Conservation (phyloP, 2,113 vertebrate species). For the Melierax canorus region DNA sequence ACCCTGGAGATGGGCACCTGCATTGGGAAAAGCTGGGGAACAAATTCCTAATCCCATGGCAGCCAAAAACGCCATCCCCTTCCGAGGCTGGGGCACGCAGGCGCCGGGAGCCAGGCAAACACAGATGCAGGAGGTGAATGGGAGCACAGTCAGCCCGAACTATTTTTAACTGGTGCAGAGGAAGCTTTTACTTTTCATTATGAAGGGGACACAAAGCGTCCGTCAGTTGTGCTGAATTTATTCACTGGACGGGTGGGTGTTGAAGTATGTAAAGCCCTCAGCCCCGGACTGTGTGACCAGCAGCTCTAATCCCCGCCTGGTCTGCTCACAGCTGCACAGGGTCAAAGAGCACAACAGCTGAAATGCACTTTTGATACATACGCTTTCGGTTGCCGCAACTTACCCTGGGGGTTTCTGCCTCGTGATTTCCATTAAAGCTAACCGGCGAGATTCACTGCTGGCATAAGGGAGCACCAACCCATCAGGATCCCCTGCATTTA, state of each 20-base stretch:
- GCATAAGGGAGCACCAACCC: not conserved
- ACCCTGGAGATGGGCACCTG: not conserved
- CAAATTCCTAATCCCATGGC: not conserved
- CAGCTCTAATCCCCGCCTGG: not conserved
- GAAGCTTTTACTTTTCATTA: slow-evolving; percentile 45
- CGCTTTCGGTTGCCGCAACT: not conserved
- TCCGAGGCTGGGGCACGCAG: not conserved
- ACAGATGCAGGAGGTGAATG: slow-evolving; percentile 33
- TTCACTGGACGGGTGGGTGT: not conserved
- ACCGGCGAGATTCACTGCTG: not conserved
- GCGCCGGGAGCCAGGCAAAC: not conserved
- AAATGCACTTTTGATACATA: not conserved
- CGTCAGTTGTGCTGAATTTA: not conserved
- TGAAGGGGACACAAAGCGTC: not conserved
- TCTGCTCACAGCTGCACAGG: not conserved
- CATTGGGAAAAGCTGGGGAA: not conserved
- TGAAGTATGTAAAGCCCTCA: not conserved
- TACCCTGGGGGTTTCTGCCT: not conserved
- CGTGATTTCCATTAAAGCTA: not conserved
- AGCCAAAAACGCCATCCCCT: not conserved
- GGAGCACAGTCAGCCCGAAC: not conserved
- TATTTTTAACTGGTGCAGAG: slow-evolving; percentile 39
- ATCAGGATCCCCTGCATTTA: not conserved
- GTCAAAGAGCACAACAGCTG: slow-evolving; percentile 36
- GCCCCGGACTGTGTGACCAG: not conserved